Evolutionary conservation across 2,797 vertebrate genomes (phyloP), one percentile per base, ranked within the genome.

Genomic region (Eurystomus glaucurus): DNA sequence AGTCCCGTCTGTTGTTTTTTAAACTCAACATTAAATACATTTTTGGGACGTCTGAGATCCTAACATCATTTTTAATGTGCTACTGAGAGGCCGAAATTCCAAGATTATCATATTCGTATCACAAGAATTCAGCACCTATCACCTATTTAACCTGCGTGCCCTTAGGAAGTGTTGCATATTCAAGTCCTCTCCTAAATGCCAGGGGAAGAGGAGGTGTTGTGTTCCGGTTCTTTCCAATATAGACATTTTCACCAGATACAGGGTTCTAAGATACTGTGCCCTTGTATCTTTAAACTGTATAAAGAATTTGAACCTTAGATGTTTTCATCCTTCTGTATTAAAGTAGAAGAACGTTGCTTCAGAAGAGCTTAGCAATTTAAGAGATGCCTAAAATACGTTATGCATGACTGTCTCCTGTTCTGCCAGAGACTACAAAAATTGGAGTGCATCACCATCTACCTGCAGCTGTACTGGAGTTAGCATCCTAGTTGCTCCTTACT

Each of bases 201-300:
- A 8, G 4, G 31, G 25, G 19, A 22, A 5, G 6, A 0, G 1
- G 1, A 25, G 10, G 11, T 9, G 20, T 3, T 33, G 29, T 11
- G 4, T 29, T 33, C 1, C 11, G 3, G 4, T 0, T 1, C 46
- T 55, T 6, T 2, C 50, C 31, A 48, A 5, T 23, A 70, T 7
- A 62, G 8, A 9, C 13, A 19, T 60, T 90, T 71, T 74, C 68
- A 8, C 25, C 62, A 69, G 21, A 39, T 29, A 13, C 3, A 78
- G 6, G n/a, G 83, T 85, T 83, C 29, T 26, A 62, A 31, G 29
- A 60, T 3, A 22, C 25, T 3, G 14, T 13, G 6, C 25, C n/a
- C 35, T 61, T 69, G 2, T 55, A 20, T 46, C 46, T 88, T 80
- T 50, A 55, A 28, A 35, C 35, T 25, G 17, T 20, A 33, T 25